Base-by-base conservation (phyloP, 2,113 vertebrate genomes). In the Odontophorus gujanensis region DNA sequence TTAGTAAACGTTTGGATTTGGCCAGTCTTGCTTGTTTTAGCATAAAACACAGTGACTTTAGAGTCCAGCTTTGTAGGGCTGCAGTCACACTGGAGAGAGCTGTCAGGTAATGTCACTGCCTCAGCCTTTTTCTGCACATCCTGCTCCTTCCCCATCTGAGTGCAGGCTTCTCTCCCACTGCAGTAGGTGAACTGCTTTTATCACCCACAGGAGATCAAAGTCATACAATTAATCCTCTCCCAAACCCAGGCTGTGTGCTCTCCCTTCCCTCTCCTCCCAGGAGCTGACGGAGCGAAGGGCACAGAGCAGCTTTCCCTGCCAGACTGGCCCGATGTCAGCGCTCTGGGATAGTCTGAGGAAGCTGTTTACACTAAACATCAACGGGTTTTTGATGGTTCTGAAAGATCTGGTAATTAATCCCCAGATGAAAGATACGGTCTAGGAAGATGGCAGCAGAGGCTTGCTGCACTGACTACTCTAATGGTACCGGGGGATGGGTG, bases 361-460 rank as follows among this genome's bases (percentile, higher is more conserved):
- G 81, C 79, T 97, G 85, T 97, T 98, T 97, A 97, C 90, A 96
- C 85, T 97, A 97, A 97, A 97, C 89, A 97, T 63, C 94, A 72
- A 59, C 5, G 19, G 65, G 89, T 89, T 97, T 97, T 97, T 96
- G 95, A 93, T 96, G 95, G 95, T 94, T 93, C 72, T 90, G 87
- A 89, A 94, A 95, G 91, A 97, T 96, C 96, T 96, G 65, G 73
- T 91, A 96, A 83, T 87, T 96, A 96, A 96, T 95, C 81, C 89
- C 83, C 66, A 93, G 88, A 94, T 95, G 77, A 94, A 96, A 97
- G 93, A 85, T 86, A 93, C 2, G 38, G 92, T 73, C 78, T 69
- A 58, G 83, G 85, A 93, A 57, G 74, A 93, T 72, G 81, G 86
- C 78, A 93, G 86, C 74, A 48, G 50, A 93, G 50, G 87, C 76